Base-by-base conservation (phyloP, 2,797 vertebrate species). In the Odontamblyopus lacepedii region DNA sequence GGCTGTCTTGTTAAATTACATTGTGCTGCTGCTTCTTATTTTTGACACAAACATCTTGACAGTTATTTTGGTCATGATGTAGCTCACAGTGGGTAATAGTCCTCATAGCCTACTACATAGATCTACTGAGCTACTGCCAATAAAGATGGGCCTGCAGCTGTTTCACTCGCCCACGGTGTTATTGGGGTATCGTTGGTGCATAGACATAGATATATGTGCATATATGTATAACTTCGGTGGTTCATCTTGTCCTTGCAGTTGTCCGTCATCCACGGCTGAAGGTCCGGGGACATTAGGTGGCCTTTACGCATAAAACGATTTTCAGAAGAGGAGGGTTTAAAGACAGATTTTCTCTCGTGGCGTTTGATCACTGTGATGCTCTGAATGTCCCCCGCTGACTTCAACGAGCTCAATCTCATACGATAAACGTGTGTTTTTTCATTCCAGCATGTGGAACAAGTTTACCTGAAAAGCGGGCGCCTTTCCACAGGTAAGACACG, bases 291-390 rank as follows among this genome's bases (percentile, higher is more conserved):
- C 63, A 62, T 55, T 38, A 53, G 59, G 44, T 63, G 67, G 61
- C 26, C 59, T 72, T 73, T 71, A 35, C n/a, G 53, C 69, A 38
- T 62, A 50, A 79, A 75, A 53, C 41, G 57, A 63, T 61, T 48
- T 48, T 69, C 29, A 13, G n/a, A 48, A 18, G 6, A 8, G 57
- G 51, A 53, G 55, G 70, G 35, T 68, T 79, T 73, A 63, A 57
- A 68, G 71, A 68, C 41, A 44, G 13, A 48, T 48, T 48, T 57
- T 66, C 32, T 65, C 26, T 15, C 16, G 1, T 44, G 1, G 32
- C 27, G 68, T 79, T 75, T 81, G 79, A 82, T 81, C 74, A 69
- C 1, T 6, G 13, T 50, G 68, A 73, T 56, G 15, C 15, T 27
- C 23, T 60, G 8, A 64, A 19, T 23, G 56, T 51, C 60, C 8